Base-by-base conservation (phyloP, 2,888 invertebrate species). In the Melikaiella ostensackeni region DNA sequence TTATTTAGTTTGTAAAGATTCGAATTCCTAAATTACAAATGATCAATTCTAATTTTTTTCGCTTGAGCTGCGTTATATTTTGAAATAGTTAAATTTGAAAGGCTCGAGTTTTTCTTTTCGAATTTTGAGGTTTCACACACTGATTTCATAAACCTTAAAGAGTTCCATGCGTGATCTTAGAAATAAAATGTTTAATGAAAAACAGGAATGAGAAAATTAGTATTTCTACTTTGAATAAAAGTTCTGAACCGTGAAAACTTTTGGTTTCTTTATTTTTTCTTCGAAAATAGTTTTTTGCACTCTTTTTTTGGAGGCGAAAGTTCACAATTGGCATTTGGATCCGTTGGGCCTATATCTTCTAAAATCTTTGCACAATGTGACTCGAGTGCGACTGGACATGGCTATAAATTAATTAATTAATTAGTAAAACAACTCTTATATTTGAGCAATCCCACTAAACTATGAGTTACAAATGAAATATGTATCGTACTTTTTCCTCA, bases 401-500 rank as follows among this genome's bases (percentile, higher is more conserved):
- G 42, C 66, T 70, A 70, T 50, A 46, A 46, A 27, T 1, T 11
- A 30, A 24, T 24, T 5, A 57, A 57, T 24, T 1, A 24, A 24
- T 57, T 13, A 5, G 6, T 42, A 16, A 42, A 5, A 24, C 1
- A 1, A 1, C 24, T 24, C 24, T 24, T 1, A 24, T 57, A 57
- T 13, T 4, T 13, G 11, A 46, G 24, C 5, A 66, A 42, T 24
- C 8, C 1, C 0, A 19, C 16, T 42, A 6, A 5, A 2, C 21
- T 64, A 5, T 35, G 38, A 11, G 0, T 63, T 3, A 11, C 21
- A 2, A 21, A 63, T 19, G n/a, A 38, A 19, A 13, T 1, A 21
- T 19, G 61, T 4, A 33, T n/a, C n/a, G 0, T 70, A 81, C 82
- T 59, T 59, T 16, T 38, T 38, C 19, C 1, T 78, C 61, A 46